These are phyloP conservation scores for Hoplostethus mediterraneus DNA, from an alignment of 2,797 vertebrate genomes.

Conservation along the genomic window DNA sequence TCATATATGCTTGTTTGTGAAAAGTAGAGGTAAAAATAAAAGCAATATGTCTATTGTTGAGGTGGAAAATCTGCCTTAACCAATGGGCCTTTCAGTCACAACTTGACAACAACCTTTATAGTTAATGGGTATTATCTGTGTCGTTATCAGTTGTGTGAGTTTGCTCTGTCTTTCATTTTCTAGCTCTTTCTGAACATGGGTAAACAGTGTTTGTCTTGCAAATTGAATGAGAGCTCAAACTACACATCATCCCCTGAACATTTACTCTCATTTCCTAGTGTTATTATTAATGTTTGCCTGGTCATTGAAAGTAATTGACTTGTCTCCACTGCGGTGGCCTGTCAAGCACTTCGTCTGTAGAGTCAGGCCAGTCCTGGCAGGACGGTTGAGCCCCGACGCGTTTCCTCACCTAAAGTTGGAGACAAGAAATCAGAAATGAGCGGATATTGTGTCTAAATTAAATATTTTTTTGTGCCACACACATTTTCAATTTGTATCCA, in stretches of 20 bases:
- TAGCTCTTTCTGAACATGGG: not conserved
- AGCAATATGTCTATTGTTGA: not conserved
- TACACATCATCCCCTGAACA: not conserved
- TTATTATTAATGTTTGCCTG: not conserved
- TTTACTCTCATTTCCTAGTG: not conserved
- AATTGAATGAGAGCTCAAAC: conserved; percentile 17
- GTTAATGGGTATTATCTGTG: conserved; percentile 22
- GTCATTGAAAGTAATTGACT: not conserved
- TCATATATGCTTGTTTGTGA: not conserved
- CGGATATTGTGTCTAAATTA: no score
- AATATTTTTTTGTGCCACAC: no score
- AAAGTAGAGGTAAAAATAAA: not conserved
- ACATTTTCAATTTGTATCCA: no score
- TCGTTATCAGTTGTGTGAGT: conserved; percentile 1
- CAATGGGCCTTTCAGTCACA: conserved; percentile 20
- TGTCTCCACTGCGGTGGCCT: not conserved
- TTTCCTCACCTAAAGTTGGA: not conserved
- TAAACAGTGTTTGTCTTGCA: not conserved
- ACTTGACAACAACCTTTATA: conserved; percentile 6
- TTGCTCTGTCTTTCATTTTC: conserved; percentile 5
- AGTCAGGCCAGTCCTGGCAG: not conserved
- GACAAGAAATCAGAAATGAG: no score
- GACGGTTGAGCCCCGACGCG: not conserved
- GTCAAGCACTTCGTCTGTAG: not conserved
- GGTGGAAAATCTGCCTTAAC: not conserved